These are phyloP conservation scores for Zoanthus solanderi DNA, from an alignment of 92 coral and sea anemone species.

Conservation along the genomic window DNA sequence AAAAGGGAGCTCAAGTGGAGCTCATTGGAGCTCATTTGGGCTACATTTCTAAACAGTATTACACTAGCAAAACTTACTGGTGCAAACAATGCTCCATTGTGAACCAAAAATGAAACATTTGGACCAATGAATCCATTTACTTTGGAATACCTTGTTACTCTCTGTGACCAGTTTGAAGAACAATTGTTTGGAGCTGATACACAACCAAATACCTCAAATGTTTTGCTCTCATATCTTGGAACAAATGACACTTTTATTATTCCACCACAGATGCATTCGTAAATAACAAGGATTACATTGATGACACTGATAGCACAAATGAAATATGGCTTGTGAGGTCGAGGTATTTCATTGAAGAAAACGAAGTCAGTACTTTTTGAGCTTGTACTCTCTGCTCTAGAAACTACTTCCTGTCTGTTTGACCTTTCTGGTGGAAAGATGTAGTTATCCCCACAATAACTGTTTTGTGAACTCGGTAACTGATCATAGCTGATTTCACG, in stretches of 20 bases:
- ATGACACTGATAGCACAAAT: constrained; percentile 62
- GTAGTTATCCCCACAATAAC: constrained; percentile 81
- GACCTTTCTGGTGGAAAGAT: constrained; percentile 60
- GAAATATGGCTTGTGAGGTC: constrained; percentile 66
- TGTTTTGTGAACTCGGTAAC: constrained; percentile 60
- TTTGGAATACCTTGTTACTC: constrained; percentile 46
- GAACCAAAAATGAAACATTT: constrained; percentile 76
- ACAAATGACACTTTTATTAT: constrained; percentile 62
- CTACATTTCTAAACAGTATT: too few species aligned
- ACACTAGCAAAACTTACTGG: constrained; percentile 65
- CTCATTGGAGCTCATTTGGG: too few species aligned
- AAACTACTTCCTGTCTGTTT: not conserved
- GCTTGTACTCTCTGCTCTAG: constrained; percentile 49
- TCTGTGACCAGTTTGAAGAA: not conserved
- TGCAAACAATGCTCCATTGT: constrained; percentile 74
- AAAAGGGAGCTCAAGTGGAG: too few species aligned
- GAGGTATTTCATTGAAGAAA: constrained; percentile 41
- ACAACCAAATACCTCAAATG: constrained; percentile 67
- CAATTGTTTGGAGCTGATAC: constrained; percentile 15
- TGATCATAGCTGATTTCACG: constrained; percentile 65
- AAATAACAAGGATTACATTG: constrained; percentile 64
- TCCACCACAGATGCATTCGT: constrained; percentile 67
- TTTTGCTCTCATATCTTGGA: constrained; percentile 17
- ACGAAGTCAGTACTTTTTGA: not conserved
- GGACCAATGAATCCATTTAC: constrained; percentile 81